Evolutionary conservation across 2,797 vertebrate genomes (phyloP).

Genomic region (Menidia menidia): DNA sequence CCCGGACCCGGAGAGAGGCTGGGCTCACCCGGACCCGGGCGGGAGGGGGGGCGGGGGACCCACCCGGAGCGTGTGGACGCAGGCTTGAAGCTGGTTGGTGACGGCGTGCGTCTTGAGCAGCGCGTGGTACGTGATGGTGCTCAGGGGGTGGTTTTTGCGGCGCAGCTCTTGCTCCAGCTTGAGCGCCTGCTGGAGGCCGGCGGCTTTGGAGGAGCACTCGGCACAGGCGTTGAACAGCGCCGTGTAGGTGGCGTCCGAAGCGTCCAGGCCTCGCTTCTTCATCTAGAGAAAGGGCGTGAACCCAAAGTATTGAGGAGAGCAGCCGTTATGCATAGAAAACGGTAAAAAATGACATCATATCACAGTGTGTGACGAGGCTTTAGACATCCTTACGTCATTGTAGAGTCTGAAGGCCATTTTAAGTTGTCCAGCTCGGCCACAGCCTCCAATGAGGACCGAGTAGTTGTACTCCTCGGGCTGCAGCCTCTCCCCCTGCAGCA

Average conservation of each 20-base stretch:
- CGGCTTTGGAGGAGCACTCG: slow-evolving; percentile 86
- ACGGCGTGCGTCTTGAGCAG: slow-evolving; percentile 89
- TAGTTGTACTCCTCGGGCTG: slow-evolving; percentile 91
- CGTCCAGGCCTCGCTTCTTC: slow-evolving; percentile 90
- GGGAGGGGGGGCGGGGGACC: fast-evolving
- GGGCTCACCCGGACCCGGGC: not conserved
- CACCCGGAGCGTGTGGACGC: slow-evolving; percentile 90
- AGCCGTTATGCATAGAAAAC: not conserved
- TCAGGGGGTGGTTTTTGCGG: slow-evolving; percentile 84
- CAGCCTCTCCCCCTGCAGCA: slow-evolving; percentile 89
- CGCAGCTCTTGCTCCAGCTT: slow-evolving; percentile 88
- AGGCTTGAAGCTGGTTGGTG: slow-evolving; percentile 87
- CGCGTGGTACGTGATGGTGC: slow-evolving; percentile 89
- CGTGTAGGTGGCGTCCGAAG: slow-evolving; percentile 90
- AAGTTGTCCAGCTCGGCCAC: slow-evolving; percentile 89
- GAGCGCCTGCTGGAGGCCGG: slow-evolving; percentile 87
- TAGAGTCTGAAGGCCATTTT: slow-evolving; percentile 95
- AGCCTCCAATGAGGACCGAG: slow-evolving; percentile 92
- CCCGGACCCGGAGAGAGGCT: not conserved
- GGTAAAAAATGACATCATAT: no score
- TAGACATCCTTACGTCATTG: slow-evolving; percentile 84
- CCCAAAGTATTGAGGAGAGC: not conserved
- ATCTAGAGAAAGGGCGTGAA: slow-evolving; percentile 80
- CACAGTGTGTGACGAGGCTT: not conserved
- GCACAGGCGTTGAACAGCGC: slow-evolving; percentile 96